phyloP scores from a whole-genome alignment of 2,888 invertebrate genomes.

The Ectemnius lituratus region DNA sequence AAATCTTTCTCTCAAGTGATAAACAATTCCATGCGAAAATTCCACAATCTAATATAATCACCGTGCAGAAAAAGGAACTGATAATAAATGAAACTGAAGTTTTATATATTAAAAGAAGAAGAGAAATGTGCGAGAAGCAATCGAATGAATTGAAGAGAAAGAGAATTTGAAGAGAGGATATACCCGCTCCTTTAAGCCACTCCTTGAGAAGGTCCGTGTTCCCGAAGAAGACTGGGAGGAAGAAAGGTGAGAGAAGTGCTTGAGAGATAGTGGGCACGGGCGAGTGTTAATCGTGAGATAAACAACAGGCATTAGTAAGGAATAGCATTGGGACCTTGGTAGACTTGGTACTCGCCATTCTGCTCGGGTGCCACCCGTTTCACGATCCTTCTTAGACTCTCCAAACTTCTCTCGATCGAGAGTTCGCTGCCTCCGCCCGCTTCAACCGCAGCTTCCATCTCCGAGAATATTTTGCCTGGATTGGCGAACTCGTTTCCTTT shows the following conservation, averaged over 20 bases:
- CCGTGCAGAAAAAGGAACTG: too few species aligned
- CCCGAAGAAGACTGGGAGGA: slow-evolving; percentile 72
- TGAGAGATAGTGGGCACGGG: slow-evolving; percentile 29
- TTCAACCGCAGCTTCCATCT: slow-evolving; percentile 59
- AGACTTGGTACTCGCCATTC: slow-evolving; percentile 77
- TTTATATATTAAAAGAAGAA: too few species aligned
- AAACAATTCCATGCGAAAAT: too few species aligned
- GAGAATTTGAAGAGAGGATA: slow-evolving; percentile 1
- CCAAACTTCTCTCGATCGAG: slow-evolving; percentile 69
- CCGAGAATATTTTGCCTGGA: slow-evolving; percentile 65
- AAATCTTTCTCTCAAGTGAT: too few species aligned
- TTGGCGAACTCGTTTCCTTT: slow-evolving; percentile 63
- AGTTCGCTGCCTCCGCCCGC: slow-evolving; percentile 66
- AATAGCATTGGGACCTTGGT: slow-evolving; percentile 69
- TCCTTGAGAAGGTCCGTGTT: slow-evolving; percentile 75
- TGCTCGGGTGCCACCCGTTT: slow-evolving; percentile 74
- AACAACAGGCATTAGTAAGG: slow-evolving; percentile 45
- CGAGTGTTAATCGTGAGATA: slow-evolving; percentile 11
- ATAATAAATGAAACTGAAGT: too few species aligned
- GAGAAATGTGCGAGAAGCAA: too few species aligned
- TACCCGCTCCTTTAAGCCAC: slow-evolving; percentile 76
- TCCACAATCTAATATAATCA: too few species aligned
- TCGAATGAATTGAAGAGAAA: too few species aligned
- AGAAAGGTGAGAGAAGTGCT: slow-evolving; percentile 41
- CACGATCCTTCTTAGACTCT: slow-evolving; percentile 70